Conservation (phyloP, 2,888 invertebrate genomes). For the Chymomyza caudatula region DNA sequence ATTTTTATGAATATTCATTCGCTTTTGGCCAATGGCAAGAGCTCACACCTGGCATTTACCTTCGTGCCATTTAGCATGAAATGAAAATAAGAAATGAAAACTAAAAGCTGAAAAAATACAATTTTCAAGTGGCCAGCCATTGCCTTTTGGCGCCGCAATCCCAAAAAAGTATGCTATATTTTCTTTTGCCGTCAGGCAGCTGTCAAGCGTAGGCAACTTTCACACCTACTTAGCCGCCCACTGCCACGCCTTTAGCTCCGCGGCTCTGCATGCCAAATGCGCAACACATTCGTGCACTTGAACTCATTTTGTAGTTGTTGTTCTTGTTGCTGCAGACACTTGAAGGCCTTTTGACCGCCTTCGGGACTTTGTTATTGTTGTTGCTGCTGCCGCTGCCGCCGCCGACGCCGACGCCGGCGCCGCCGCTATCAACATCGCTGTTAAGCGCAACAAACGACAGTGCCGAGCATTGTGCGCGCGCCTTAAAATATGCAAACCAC, state of each 20-base stretch:
- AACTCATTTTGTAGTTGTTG: slow-evolving; percentile 25
- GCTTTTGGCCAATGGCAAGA: too few species aligned
- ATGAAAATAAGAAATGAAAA: slow-evolving; percentile 53
- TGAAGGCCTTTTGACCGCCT: slow-evolving; percentile 31
- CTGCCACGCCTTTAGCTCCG: too few species aligned
- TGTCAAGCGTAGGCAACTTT: too few species aligned
- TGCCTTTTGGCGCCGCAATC: not conserved
- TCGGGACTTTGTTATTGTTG: not conserved
- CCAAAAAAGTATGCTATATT: not conserved
- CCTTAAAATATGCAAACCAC: slow-evolving; percentile 59
- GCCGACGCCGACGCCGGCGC: too few species aligned
- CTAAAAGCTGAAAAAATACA: not conserved
- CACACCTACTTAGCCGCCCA: not conserved
- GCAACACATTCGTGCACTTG: slow-evolving; percentile 64
- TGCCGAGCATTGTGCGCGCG: slow-evolving; percentile 5
- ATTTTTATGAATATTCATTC: slow-evolving; percentile 13
- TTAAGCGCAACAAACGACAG: slow-evolving; percentile 9
- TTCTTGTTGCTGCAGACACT: slow-evolving; percentile 38
- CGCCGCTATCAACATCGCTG: slow-evolving; percentile 5
- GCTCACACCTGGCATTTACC: too few species aligned
- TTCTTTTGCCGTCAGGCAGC: not conserved
- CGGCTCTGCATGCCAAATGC: slow-evolving; percentile 55
- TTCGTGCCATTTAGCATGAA: not conserved
- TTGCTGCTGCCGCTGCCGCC: slow-evolving; percentile 4
- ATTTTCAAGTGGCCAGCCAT: not conserved